Percentiles rank a stretch among this genome's conserved stretches.
Evolutionary conservation across 2,113 vertebrate species (phyloP).

Genomic region (Oceanites oceanicus): DNA sequence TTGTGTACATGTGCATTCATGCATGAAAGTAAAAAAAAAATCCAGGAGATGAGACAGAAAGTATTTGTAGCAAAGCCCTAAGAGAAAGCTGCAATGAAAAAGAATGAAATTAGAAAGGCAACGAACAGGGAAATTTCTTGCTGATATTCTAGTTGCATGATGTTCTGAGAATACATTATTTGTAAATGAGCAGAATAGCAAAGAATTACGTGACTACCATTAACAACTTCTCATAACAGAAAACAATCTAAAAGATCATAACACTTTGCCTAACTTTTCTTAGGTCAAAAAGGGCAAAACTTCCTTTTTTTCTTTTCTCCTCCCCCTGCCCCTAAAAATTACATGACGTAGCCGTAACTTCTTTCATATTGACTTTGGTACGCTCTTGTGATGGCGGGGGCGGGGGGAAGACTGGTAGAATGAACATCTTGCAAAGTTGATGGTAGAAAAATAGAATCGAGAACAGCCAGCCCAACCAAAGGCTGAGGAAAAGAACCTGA

Average conservation of each 20-base stretch:
- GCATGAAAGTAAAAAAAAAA: not conserved
- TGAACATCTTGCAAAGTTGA: fast-evolving
- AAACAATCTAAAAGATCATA: not conserved
- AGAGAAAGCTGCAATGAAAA: not conserved
- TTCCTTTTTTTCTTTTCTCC: not conserved
- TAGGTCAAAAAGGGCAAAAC: not conserved
- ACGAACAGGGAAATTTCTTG: not conserved
- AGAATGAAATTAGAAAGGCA: not conserved
- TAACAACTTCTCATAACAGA: not conserved
- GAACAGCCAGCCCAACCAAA: not conserved
- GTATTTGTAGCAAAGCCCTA: not conserved
- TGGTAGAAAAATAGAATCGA: not conserved
- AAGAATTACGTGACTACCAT: not conserved
- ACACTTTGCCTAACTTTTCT: not conserved
- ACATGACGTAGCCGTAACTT: not conserved
- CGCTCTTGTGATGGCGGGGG: not conserved
- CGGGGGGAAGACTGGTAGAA: not conserved
- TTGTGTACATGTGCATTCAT: not conserved
- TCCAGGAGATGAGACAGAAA: not conserved
- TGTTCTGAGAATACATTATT: not conserved
- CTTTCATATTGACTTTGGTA: not conserved
- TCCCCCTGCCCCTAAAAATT: not conserved
- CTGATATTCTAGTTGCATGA: not conserved
- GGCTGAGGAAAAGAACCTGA: not conserved
- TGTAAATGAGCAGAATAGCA: not conserved